Evolutionary conservation across 1,140 invertebrate species (phyloP), one percentile per base, ranked within the genome.

Genomic region (Euwallacea similis): DNA sequence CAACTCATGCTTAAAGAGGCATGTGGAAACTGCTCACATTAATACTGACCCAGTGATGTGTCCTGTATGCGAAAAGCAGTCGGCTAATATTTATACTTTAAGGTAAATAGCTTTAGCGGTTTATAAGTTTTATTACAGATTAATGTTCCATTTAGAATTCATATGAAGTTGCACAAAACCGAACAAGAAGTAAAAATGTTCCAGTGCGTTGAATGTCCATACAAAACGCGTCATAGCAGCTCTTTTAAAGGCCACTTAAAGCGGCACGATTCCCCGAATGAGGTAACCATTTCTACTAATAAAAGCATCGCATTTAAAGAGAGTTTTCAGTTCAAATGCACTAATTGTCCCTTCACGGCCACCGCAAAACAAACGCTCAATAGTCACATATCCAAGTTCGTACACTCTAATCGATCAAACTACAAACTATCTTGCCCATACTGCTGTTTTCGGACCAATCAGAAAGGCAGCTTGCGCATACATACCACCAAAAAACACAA

Each of bases 1-100:
- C n/a, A 67, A 59, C 16, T 67, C 65, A 44, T 67, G 65, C 33
- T 55, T 67, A 0, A 67, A 67, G 21, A n/a, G 65, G 16, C 65
- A 67, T 21, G 44, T 67, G 1, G 65, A 67, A 44, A 59, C 65
- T 7, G 65, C 65, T 7, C 65, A 67, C 44, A 56, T 55, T 8
- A 58, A 67, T 10, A 67, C 53, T 33, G 54, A 67, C n/a, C 65
- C 65, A 10, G 65, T 58, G 8, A 59, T n/a, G 6, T 67, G 65
- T 56, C 65, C 65, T 13, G 55, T 58, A 15, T 67, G 65, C 42
- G 41, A 58, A 9, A 67, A 67, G 44, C 65, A 42, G n/a, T 67
- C 65, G 7, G 65, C 65, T 9, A 67, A 67, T 13, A 59, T 67
- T 9, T 67, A 67, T 41, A 67, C 65, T 16, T 58, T 67, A 67